Evolutionary conservation across 1,140 invertebrate species (phyloP).

Genomic region (Fopius arisanus): DNA sequence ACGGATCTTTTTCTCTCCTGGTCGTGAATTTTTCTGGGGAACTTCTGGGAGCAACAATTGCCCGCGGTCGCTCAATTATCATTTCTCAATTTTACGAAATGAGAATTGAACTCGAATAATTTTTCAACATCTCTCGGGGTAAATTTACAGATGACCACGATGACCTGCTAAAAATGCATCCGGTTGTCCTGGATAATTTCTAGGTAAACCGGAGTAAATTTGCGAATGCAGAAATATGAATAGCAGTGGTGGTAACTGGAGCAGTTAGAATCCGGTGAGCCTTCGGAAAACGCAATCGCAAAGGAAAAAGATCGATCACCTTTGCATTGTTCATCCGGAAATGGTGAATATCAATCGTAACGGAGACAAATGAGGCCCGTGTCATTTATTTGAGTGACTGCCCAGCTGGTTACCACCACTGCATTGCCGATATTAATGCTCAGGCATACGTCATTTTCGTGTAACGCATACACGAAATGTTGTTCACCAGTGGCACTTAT

Average conservation of each 20-base stretch:
- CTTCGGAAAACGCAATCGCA: neutral
- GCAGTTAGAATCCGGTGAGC: no score
- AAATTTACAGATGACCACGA: no score
- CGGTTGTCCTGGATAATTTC: no score
- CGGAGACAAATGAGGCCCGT: slow-evolving; percentile 57
- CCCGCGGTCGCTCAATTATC: neutral
- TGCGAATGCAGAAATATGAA: no score
- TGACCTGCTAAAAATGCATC: no score
- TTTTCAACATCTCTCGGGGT: no score
- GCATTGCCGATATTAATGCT: slow-evolving; percentile 57
- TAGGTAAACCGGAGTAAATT: no score
- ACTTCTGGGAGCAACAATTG: no score
- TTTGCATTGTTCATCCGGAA: slow-evolving; percentile 48
- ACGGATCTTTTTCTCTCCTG: neutral
- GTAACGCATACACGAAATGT: slow-evolving; percentile 39
- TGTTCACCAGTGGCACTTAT: slow-evolving; percentile 50
- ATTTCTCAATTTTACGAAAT: neutral
- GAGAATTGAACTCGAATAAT: neutral
- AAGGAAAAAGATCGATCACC: slow-evolving; percentile 49
- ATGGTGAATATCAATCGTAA: slow-evolving; percentile 48
- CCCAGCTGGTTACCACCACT: slow-evolving; percentile 54
- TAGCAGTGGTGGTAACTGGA: no score
- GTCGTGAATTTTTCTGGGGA: neutral
- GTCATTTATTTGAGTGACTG: slow-evolving; percentile 50
- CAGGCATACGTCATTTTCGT: slow-evolving; percentile 53